Evolutionary conservation across 2,888 invertebrate species (phyloP), one percentile per base, ranked within the genome.

Genomic region (Neoaliturus tenellus): DNA sequence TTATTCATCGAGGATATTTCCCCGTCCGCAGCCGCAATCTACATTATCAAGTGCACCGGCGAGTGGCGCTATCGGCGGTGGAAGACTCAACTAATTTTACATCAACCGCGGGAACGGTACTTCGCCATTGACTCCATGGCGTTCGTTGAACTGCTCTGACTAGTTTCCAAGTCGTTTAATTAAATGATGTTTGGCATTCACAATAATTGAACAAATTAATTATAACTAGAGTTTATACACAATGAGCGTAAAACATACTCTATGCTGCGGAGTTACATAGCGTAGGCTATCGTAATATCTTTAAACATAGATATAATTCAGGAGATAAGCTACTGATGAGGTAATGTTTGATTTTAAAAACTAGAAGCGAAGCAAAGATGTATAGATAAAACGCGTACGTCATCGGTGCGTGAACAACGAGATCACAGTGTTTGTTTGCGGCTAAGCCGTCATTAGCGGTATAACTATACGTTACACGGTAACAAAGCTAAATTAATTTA

Each of bases 401-500:
- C 62, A 62, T 14, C 62, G 31, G 62, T 62, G 62, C 62, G 62
- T 62, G 31, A 62, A 62, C 62, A 62, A 31, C 31, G 28, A 62
- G 62, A 62, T 62, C 31, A 62, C 31, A 28, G 62, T 62, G 62
- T 62, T 62, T 62, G 62, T 12, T 62, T 20, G 62, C 14, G 28
- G 62, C 51, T 51, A 20, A 23, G 51, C 48, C 62, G 62, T 62
- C 31, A 62, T 62, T 62, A 62, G n/a, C 62, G 5, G 17, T 62
- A n/a, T n/a, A 62, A 62, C 62, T 17, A 62, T 17, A 62, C 62
- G 62, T 62, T 62, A 62, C 51, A 23, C 28, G 62, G 31, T 62
- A 62, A 62, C 62, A 62, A 62, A 62, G 62, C 8, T 62, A 28
- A 62, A 62, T 31, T 62, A 62, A 62, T 62, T 62, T 62, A 31